Evolutionary conservation across 2,888 invertebrate species (phyloP), one percentile per base, ranked within the genome.

Genomic region (Oxytorus armatus): DNA sequence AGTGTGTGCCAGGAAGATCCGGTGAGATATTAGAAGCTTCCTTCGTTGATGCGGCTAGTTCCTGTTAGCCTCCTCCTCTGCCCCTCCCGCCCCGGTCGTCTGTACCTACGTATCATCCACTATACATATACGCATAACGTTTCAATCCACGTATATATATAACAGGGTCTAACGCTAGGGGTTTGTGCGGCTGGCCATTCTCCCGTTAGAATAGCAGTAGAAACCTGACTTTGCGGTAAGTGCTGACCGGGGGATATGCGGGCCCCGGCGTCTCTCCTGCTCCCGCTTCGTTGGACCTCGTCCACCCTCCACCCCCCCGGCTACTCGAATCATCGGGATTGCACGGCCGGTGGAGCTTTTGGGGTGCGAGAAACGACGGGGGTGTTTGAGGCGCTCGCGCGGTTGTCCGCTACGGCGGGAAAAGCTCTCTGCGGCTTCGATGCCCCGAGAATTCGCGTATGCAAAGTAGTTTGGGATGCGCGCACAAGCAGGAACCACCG

Each of bases 171-270:
- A 44, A n/a, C 23, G 49, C 61, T 39, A 10, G 69, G 70, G 44
- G 42, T 39, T 21, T 23, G 57, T 47, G 61, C 44, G 65, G 42
- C 74, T 33, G 42, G 44, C 69, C 55, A 66, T 77, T 77, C 81
- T 69, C 49, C 29, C 16, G 69, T 18, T 77, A 51, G 63, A 77
- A 70, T 69, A 57, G 69, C 65, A 63, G 53, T 63, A n/a, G 74
- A 63, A 81, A 77, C n/a, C 69, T 66, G 81, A 88, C 87, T 89
- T 87, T 88, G 89, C 83, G 89, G 88, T 88, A 89, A 89, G 87
- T 88, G 86, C 88, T 88, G 89, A 89, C 89, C 88, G 86, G 84
- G n/a, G 76, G 68, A 73, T 80, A 73, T 47, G 78, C 55, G 57
- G 63, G 53, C n/a, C 63, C 73, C 61, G 49, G 10, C 61, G 77